Evolutionary conservation across 1,140 invertebrate species (phyloP), one percentile per base, ranked within the genome.

Genomic region (Macrobrachium rosenbergii): DNA sequence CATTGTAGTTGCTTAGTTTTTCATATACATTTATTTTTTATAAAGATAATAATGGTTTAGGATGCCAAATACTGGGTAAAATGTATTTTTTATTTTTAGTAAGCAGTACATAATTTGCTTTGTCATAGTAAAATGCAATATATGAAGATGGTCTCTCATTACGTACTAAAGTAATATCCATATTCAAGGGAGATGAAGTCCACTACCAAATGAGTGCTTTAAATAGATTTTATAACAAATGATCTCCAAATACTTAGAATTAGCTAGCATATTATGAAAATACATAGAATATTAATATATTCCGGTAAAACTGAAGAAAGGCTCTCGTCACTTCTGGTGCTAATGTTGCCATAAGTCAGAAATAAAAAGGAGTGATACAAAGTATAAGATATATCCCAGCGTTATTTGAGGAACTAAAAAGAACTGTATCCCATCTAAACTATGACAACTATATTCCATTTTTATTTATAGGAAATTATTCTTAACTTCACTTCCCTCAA

Each of bases 291-390:
- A 60, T 60, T 72, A 72, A 87, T 80, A 87, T 87, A 72, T 63
- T 67, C 45, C 64, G 7, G 45, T 75, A 75, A 87, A 72, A 43
- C 16, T 11, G 62, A 60, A 67, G 45, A 86, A 83, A 75, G 69
- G 85, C 85, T 87, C 85, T 87, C 85, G 81, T 82, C 79, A 87
- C 85, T 87, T 87, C 85, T 87, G 85, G 85, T 87, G 85, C 85
- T 87, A 87, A 59, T 81, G 85, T 87, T 87, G 85, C 85, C 85
- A 87, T 87, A 87, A 87, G 58, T 72, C 43, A 76, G 63, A 73
- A 76, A 23, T 62, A 80, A 72, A 80, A 72, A 60, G 80, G 19
- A 62, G 45, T 23, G 77, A 62, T 80, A 62, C 60, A 43, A 72
- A 14, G 52, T 52, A 52, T 52, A 8, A 52, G 52, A 52, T 52